Percentiles rank a stretch among this genome's conserved stretches.
phyloP scores from a whole-genome alignment of 23 tunicate genomes.

The Corella eumyota region DNA sequence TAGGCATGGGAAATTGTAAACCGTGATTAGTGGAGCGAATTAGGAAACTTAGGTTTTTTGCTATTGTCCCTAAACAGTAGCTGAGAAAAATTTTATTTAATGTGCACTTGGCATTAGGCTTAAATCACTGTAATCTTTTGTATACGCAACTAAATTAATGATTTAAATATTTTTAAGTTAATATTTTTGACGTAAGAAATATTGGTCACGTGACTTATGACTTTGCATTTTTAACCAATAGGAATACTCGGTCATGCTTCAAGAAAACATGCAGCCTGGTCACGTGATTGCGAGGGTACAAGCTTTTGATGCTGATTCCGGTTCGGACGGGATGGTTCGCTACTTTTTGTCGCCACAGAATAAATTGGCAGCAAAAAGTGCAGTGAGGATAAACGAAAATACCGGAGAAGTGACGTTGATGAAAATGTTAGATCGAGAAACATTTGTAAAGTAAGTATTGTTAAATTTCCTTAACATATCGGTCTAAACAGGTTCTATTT shows the following conservation, averaged over 20 bases:
- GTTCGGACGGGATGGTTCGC: slow-evolving; percentile 20
- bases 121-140: too few relatives aligned
- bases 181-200: too few relatives aligned
- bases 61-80: too few relatives aligned
- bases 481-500: neutral
- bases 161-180: too few relatives aligned
- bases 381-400: slow-evolving; percentile 9
- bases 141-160: too few relatives aligned
- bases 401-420: slow-evolving; percentile 44
- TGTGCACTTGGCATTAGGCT: too few relatives aligned
- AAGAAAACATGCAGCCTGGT: slow-evolving; percentile 35
- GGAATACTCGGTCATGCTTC: slow-evolving; percentile 21
- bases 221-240: too few relatives aligned
- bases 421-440: slow-evolving; percentile 30
- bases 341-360: slow-evolving; percentile 26
- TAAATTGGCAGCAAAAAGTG: neutral
- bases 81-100: too few relatives aligned
- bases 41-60: too few relatives aligned
- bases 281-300: slow-evolving; percentile 18
- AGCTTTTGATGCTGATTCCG: slow-evolving; percentile 42
- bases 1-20: too few relatives aligned
- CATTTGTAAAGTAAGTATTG: slow-evolving; percentile 22
- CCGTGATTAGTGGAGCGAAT: too few relatives aligned
- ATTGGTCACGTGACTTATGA: too few relatives aligned
- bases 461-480: neutral